Percentiles rank a stretch among this genome's conserved stretches.
phyloP scores from a whole-genome alignment of 2,888 invertebrate species.

The Gasteruption jaculator region DNA sequence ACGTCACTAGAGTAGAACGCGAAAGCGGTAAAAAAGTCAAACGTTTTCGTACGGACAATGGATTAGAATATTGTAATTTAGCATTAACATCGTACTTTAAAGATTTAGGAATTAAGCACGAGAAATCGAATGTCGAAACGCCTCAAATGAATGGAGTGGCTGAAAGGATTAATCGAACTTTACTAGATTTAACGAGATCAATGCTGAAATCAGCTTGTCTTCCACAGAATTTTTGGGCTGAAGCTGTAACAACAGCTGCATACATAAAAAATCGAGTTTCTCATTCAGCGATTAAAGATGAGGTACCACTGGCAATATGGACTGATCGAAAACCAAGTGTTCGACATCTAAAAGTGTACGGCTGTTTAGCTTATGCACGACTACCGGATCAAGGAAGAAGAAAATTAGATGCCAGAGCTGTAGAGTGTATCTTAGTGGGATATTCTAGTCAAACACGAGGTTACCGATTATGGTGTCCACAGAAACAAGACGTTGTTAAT shows the following conservation, averaged over 20 bases:
- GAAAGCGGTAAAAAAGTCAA: constrained; percentile 13
- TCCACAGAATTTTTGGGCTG: constrained; percentile 29
- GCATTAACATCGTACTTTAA: constrained; percentile 10
- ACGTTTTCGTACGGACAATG: constrained; percentile 13
- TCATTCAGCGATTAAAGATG: no score
- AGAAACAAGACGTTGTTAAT: neutral
- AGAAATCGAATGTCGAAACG: constrained; percentile 22
- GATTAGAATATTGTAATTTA: constrained; percentile 13
- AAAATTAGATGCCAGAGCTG: no score
- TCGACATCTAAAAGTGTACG: no score
- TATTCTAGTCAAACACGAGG: constrained; percentile 6
- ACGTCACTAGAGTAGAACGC: neutral
- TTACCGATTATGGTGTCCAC: constrained; percentile 7
- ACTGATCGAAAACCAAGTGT: no score
- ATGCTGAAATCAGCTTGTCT: constrained; percentile 26
- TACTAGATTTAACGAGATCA: constrained; percentile 25
- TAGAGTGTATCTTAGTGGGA: constrained; percentile 8
- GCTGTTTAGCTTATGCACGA: no score
- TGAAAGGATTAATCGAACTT: constrained; percentile 29
- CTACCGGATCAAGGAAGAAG: no score
- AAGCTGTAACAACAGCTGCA: constrained; percentile 28
- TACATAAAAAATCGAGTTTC: constrained; percentile 26
- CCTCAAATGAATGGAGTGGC: constrained; percentile 30
- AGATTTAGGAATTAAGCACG: constrained; percentile 25
- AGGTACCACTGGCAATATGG: no score